Conservation (phyloP, 2,113 vertebrate species). For the Anhinga anhinga region DNA sequence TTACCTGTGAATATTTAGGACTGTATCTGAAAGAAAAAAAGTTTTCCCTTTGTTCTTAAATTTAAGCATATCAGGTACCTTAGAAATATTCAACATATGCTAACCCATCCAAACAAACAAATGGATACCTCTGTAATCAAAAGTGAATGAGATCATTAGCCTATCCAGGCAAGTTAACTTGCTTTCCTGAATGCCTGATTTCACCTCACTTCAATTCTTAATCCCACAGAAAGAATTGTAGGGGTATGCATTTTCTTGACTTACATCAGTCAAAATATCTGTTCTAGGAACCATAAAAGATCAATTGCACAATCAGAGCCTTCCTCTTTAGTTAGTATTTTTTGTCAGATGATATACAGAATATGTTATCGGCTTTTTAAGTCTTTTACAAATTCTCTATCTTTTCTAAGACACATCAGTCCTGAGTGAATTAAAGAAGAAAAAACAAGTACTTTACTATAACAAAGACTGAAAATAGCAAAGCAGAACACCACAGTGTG, state of each 20-base stretch:
- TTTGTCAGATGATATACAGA: neutral
- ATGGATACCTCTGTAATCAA: neutral
- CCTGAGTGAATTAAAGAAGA: neutral
- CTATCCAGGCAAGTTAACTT: neutral
- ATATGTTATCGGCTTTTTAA: neutral
- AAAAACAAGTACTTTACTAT: neutral
- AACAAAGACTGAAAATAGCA: neutral
- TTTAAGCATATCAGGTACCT: neutral
- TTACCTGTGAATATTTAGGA: neutral
- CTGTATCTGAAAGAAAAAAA: neutral
- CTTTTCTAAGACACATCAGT: neutral
- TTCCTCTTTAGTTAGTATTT: neutral
- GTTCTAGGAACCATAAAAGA: neutral
- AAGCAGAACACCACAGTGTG: neutral
- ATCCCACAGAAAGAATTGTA: neutral
- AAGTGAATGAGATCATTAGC: neutral
- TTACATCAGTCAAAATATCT: neutral
- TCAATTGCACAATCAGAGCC: neutral
- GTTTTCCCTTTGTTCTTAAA: neutral
- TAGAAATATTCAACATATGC: neutral
- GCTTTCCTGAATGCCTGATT: neutral
- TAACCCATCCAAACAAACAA: neutral
- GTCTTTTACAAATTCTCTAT: neutral
- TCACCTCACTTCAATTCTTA: neutral
- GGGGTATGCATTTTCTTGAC: neutral